phyloP scores from a whole-genome alignment of 1,140 invertebrate species.

The Cydia pomonella region DNA sequence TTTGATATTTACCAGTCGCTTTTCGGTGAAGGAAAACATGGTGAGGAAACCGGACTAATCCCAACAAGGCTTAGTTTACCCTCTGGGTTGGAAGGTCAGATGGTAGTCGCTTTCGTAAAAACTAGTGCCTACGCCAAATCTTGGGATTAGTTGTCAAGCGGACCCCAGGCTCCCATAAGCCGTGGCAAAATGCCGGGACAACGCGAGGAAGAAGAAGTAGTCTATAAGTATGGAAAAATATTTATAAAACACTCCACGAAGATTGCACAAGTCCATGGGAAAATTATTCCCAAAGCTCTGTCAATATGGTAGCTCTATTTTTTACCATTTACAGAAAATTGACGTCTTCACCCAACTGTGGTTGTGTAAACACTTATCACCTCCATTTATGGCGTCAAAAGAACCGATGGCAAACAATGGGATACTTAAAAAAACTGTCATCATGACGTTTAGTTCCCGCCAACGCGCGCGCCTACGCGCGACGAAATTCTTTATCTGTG shows the following conservation, averaged over 20 bases:
- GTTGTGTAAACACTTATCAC: slow-evolving; percentile 43
- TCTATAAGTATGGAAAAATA: background rate
- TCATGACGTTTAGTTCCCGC: slow-evolving; percentile 53
- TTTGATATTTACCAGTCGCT: too few species aligned
- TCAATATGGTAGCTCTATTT: slow-evolving; percentile 31
- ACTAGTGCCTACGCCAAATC: too few species aligned
- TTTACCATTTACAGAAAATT: slow-evolving; percentile 32
- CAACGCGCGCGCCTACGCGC: slow-evolving; percentile 40
- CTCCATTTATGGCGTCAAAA: slow-evolving; percentile 47
- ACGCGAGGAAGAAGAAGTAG: too few species aligned
- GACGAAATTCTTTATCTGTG: slow-evolving; percentile 30
- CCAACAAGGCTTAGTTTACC: too few species aligned
- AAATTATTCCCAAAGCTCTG: background rate
- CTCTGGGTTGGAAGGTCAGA: too few species aligned
- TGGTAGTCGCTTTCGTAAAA: too few species aligned
- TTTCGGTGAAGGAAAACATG: too few species aligned
- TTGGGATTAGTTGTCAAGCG: too few species aligned
- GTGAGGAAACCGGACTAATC: too few species aligned
- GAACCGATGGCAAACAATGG: slow-evolving; percentile 41
- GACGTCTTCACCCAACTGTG: slow-evolving; percentile 26
- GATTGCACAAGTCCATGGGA: slow-evolving; percentile 2
- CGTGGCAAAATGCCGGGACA: too few species aligned
- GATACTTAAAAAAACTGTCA: slow-evolving; percentile 49
- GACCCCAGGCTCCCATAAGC: too few species aligned
- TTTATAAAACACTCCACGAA: background rate